Percentiles rank a stretch among this genome's conserved stretches.
phyloP scores from a whole-genome alignment of 2,888 invertebrate species.

The Sycophila texana region DNA sequence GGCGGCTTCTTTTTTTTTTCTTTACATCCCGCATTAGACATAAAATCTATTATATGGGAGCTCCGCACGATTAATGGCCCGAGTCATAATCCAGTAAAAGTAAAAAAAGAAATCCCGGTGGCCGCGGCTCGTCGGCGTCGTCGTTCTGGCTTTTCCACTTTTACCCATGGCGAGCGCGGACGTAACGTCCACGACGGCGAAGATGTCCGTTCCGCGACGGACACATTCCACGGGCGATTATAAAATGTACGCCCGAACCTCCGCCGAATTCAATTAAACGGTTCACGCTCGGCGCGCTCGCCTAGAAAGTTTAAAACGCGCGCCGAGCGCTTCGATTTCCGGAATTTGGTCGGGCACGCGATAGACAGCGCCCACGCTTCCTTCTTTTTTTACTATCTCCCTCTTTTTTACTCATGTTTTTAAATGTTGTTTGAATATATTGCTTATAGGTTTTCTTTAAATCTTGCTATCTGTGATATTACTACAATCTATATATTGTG shows the following conservation, averaged over 20 bases:
- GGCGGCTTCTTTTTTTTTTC: too few species aligned
- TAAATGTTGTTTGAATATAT: too few species aligned
- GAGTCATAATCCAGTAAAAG: constrained; percentile 10
- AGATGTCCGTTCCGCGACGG: neutral
- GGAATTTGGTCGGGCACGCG: neutral
- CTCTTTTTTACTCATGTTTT: too few species aligned
- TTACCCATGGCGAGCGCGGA: neutral
- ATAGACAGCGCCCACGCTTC: too few species aligned
- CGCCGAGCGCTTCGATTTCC: neutral
- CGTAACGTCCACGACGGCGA: too few species aligned
- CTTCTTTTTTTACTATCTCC: too few species aligned
- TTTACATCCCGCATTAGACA: constrained; percentile 3
- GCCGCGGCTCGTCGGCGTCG: neutral
- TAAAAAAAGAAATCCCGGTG: neutral
- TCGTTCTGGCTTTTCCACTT: constrained; percentile 22
- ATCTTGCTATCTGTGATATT: too few species aligned
- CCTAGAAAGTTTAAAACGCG: too few species aligned
- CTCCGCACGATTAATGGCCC: neutral
- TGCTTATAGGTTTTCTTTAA: too few species aligned
- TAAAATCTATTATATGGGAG: neutral
- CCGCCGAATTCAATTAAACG: neutral
- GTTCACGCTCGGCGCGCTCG: neutral
- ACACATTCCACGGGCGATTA: constrained; percentile 12
- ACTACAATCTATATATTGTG: too few species aligned
- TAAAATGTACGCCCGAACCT: constrained; percentile 6